Percentiles rank a stretch among this genome's conserved stretches.
Conservation (phyloP, 1,140 invertebrate species). For the Semibalanus balanoides region DNA sequence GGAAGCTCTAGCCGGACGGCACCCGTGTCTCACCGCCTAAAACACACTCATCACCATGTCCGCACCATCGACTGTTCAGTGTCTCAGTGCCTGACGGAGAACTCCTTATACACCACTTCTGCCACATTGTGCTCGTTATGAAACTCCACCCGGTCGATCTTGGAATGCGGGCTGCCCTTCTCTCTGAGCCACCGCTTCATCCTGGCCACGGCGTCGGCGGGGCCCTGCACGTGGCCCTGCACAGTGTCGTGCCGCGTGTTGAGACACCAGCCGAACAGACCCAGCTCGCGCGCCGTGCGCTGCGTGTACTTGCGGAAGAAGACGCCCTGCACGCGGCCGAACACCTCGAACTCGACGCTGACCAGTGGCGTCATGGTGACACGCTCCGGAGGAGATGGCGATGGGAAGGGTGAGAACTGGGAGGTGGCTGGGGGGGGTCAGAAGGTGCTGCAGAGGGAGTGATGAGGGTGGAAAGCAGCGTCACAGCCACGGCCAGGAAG, state of each 20-base stretch:
- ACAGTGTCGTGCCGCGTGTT: slow-evolving; percentile 19
- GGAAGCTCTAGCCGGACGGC: too few species aligned
- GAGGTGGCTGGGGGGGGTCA: too few species aligned
- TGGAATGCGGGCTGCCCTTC: background rate
- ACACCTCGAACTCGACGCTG: slow-evolving; percentile 18
- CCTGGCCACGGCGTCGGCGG: slow-evolving; percentile 4
- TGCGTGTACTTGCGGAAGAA: slow-evolving; percentile 22
- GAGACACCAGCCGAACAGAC: slow-evolving; percentile 18
- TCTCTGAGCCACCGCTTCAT: slow-evolving; percentile 6
- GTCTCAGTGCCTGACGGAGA: background rate
- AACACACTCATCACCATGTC: too few species aligned
- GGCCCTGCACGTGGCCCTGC: slow-evolving; percentile 15
- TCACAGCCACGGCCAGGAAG: too few species aligned
- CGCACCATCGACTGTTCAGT: too few species aligned
- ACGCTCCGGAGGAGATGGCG: too few species aligned
- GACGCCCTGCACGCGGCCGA: slow-evolving; percentile 19
- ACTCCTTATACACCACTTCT: background rate
- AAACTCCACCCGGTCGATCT: background rate
- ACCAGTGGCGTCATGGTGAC: slow-evolving; percentile 9
- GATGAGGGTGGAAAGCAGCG: too few species aligned
- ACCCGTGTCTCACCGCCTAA: too few species aligned
- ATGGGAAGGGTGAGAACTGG: too few species aligned
- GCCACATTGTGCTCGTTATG: background rate
- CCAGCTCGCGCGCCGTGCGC: slow-evolving; percentile 12
- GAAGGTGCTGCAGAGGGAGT: too few species aligned